These are phyloP conservation scores for Eledona agricola DNA, from an alignment of 2,888 invertebrate genomes.

Conservation along the genomic window DNA sequence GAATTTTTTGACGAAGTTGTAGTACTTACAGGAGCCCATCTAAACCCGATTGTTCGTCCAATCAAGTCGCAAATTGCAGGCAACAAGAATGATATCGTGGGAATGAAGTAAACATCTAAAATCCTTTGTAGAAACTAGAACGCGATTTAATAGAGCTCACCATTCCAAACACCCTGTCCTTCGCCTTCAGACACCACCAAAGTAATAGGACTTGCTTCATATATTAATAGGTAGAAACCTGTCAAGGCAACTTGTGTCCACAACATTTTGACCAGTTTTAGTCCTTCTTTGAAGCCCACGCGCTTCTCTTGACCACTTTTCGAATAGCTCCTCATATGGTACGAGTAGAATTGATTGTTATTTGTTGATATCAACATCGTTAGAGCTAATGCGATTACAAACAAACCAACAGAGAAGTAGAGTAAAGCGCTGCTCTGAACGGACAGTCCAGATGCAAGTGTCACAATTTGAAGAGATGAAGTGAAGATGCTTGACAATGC, in stretches of 20 bases:
- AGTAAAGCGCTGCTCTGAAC: constrained; percentile 15
- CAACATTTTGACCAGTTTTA: constrained; percentile 6
- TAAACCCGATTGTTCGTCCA: constrained; percentile 13
- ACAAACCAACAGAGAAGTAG: constrained; percentile 15
- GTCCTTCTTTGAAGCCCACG: constrained; percentile 7
- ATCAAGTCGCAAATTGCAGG: constrained; percentile 6
- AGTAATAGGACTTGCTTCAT: constrained; percentile 1
- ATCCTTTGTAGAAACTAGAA: neutral
- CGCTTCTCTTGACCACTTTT: constrained; percentile 6
- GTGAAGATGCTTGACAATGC: constrained; percentile 7
- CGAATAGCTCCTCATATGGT: constrained; percentile 10
- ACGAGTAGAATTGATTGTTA: constrained; percentile 12
- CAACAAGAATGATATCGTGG: constrained; percentile 7
- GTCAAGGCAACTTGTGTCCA: constrained; percentile 13
- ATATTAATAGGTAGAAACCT: neutral
- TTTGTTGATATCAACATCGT: neutral
- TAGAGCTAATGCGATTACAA: constrained; percentile 4
- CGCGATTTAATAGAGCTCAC: constrained; percentile 5
- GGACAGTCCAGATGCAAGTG: constrained; percentile 11
- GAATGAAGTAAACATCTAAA: constrained; percentile 21
- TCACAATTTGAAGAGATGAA: constrained; percentile 8
- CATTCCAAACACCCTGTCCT: constrained; percentile 16
- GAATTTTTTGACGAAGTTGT: neutral
- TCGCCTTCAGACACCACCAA: constrained; percentile 22
- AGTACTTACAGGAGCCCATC: constrained; percentile 9